A percentile compares a stretch with the other conserved stretches of the same genome.
phyloP scores from a whole-genome alignment of 2,113 vertebrate species.

The Agelaius phoeniceus region DNA sequence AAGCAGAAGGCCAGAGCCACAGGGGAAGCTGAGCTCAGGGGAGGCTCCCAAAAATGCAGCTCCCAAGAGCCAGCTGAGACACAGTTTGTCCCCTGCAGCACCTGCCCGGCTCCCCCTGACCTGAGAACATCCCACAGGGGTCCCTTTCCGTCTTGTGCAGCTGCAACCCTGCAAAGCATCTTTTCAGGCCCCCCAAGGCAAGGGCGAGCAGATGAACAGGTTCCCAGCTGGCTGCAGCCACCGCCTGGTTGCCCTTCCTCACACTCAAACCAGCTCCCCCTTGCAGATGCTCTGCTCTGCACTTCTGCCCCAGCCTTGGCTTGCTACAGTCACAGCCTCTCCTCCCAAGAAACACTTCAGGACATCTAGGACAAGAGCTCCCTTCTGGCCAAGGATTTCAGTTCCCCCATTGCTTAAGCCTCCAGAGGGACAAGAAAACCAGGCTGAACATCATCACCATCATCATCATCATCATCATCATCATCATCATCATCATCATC shows the following conservation, averaged over 20 bases:
- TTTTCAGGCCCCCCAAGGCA: not conserved
- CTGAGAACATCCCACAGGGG: not conserved
- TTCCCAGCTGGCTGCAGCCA: not conserved
- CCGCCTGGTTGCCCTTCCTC: rapidly evolving
- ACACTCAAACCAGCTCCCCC: not conserved
- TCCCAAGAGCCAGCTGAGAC: not conserved
- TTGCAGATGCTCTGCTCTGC: not conserved
- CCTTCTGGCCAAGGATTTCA: not conserved
- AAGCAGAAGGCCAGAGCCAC: not conserved
- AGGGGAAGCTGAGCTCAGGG: rapidly evolving
- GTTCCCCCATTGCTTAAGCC: not conserved
- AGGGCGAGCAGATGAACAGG: not conserved
- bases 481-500: too few relatives aligned
- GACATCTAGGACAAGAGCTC: not conserved
- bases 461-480: not conserved
- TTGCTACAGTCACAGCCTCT: not conserved
- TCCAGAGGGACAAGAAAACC: not conserved
- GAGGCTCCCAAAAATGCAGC: not conserved
- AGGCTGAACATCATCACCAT: not conserved
- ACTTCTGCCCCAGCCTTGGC: not conserved
- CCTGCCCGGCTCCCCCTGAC: rapidly evolving
- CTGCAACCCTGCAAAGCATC: not conserved
- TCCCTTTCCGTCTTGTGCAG: not conserved
- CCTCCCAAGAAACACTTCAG: not conserved
- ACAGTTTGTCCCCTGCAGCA: not conserved